Percentiles rank a stretch among this genome's conserved stretches.
Conservation (phyloP, 2,888 invertebrate genomes). For the Loripinus fragilis region DNA sequence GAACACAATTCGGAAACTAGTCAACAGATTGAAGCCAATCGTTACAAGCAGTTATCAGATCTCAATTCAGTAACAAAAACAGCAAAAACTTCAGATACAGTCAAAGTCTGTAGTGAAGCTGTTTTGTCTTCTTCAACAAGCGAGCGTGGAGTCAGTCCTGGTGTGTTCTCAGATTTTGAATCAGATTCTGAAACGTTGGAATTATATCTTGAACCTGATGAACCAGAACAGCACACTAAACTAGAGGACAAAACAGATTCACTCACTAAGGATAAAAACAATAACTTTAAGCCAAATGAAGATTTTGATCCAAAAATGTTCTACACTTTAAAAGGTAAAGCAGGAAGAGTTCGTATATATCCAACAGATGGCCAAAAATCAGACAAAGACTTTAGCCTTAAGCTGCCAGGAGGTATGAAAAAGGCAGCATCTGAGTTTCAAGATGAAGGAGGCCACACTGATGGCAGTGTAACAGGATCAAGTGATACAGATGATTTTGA, state of each 20-base stretch:
- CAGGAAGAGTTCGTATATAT: not conserved
- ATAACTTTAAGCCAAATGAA: not conserved
- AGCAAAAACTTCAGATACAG: not conserved
- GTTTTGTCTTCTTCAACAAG: slow-evolving; percentile 7
- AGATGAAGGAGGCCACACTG: not conserved
- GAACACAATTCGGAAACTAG: not conserved
- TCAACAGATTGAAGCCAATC: not conserved
- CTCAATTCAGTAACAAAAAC: not conserved
- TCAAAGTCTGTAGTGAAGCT: slow-evolving; percentile 14
- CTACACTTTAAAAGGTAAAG: not conserved
- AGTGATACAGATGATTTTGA: slow-evolving; percentile 13
- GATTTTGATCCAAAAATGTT: not conserved
- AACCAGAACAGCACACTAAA: not conserved
- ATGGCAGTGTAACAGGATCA: not conserved
- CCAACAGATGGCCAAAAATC: not conserved
- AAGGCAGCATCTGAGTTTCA: not conserved
- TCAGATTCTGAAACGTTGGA: not conserved
- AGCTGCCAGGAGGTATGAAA: not conserved
- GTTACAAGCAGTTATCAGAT: not conserved
- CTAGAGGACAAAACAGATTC: not conserved
- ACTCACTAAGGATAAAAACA: not conserved
- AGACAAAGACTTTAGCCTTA: not conserved
- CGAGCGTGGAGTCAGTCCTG: not conserved
- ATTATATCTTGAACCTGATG: not conserved
- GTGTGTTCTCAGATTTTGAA: not conserved